Conservation (phyloP, 2,888 invertebrate genomes). For the Neria commutata region DNA sequence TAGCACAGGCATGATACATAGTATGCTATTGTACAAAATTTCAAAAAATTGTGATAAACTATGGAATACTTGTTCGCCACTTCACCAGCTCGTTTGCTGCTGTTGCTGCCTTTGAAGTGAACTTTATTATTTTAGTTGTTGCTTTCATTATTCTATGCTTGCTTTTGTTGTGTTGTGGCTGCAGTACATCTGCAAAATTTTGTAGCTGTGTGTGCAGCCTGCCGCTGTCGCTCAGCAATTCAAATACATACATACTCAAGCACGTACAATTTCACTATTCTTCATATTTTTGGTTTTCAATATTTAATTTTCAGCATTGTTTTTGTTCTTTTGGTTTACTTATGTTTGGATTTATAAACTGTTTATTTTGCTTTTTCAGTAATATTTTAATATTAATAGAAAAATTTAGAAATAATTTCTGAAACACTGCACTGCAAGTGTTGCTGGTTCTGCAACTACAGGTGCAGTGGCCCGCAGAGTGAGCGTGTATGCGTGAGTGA, state of each 20-base stretch:
- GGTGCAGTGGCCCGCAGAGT: too few relatives aligned
- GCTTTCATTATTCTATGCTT: too few relatives aligned
- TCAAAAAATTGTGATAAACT: neutral
- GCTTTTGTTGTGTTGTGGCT: too few relatives aligned
- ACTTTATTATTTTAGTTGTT: too few relatives aligned
- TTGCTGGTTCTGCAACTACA: neutral
- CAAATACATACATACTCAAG: too few relatives aligned
- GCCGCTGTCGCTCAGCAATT: neutral
- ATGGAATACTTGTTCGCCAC: neutral
- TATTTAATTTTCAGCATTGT: neutral
- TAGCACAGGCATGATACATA: too few relatives aligned
- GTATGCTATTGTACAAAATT: too few relatives aligned
- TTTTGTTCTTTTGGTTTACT: neutral
- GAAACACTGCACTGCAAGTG: neutral
- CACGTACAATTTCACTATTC: too few relatives aligned
- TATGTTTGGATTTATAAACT: neutral
- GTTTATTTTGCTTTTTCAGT: too few relatives aligned
- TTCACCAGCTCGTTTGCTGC: too few relatives aligned
- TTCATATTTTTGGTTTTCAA: neutral
- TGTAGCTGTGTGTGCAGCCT: neutral
- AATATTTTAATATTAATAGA: neutral
- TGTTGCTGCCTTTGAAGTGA: neutral
- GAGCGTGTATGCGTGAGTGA: too few relatives aligned
- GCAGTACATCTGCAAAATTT: too few relatives aligned
- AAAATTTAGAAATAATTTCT: conserved; percentile 3